Evolutionary conservation across 2,797 vertebrate genomes (phyloP), one percentile per base, ranked within the genome.

Genomic region (Phrynocephalus forsythii): DNA sequence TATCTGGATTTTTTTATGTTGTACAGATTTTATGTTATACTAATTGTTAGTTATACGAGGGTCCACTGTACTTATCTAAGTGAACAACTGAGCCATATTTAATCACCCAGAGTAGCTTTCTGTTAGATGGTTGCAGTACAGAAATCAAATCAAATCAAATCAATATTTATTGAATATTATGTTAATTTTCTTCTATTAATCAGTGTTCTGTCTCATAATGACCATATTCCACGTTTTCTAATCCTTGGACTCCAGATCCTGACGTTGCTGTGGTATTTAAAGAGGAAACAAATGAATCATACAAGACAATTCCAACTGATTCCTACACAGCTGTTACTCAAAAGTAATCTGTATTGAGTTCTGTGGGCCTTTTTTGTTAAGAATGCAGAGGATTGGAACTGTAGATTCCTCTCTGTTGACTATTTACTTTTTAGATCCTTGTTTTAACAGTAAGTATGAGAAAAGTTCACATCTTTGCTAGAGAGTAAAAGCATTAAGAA

Each of bases 131-230:
- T 44, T 44, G 38, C 38, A 44, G 38, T 44, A 44, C 38, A 44
- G 38, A 44, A 44, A 44, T 44, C 38, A 44, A 44, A 44, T 38
- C 38, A 38, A 38, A 38, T 44, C 38, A 44, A 44, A 44, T 44
- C 20, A 44, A 4, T 13, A 67, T 26, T 83, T 60, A 2, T 86
- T 82, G 28, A 90, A 69, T 79, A 16, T 28, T 88, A 3, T 1
- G 67, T 73, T 60, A 88, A 28, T 52, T 71, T 48, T 87, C 5
- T 52, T 92, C 80, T 80, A 33, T 10, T 52, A 5, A 72, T 84
- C 52, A 85, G 1, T 85, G 28, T 84, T 82, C 76, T 6, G 44
- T n/a, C 10, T 78, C 87, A 60, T 28, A 60, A 22, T 85, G 72
- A 63, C 7, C n/a, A 48, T 28, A 79, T 69, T 9, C 10, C 33